Evolutionary conservation across 37 sponge, comb jelly and placozoan species (phyloP).

Genomic region (Haliclona indistincta): DNA sequence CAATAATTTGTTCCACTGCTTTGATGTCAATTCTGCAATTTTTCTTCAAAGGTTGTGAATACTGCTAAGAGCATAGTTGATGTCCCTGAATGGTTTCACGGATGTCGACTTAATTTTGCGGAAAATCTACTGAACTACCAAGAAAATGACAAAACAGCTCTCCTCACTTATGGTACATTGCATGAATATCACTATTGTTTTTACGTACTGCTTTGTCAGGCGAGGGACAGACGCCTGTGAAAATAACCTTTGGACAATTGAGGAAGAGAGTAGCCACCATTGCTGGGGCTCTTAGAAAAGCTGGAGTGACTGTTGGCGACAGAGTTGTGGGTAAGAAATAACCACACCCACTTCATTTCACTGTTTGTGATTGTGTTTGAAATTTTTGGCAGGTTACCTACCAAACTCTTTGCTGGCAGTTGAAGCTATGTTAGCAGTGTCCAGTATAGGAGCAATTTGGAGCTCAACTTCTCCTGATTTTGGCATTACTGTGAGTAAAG

Average conservation of each 20-base stretch:
- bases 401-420: conserved; percentile 93
- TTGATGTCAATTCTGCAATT: neutral
- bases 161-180: conserved; percentile 72
- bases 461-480: conserved; percentile 98
- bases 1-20: neutral
- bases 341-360: neutral
- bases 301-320: conserved; percentile 85
- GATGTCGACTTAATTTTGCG: conserved; percentile 92
- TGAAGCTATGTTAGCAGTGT: conserved; percentile 94
- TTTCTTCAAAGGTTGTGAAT: conserved; percentile 86
- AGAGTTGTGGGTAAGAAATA: conserved; percentile 73
- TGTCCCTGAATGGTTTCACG: conserved; percentile 97
- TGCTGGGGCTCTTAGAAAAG: conserved; percentile 76
- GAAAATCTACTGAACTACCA: conserved; percentile 86
- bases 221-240: conserved; percentile 69
- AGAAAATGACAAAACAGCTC: conserved; percentile 73
- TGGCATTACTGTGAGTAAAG: conserved; percentile 85
- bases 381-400: conserved; percentile 71
- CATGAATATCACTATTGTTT: neutral
- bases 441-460: conserved; percentile 95
- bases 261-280: conserved; percentile 56
- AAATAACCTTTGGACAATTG: conserved; percentile 76
- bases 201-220: conserved; percentile 48
- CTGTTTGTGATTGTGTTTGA: neutral
- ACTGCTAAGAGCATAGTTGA: conserved; percentile 63